Evolutionary conservation across 1,140 invertebrate genomes (phyloP).

Genomic region (Drosophila kikkawai): DNA sequence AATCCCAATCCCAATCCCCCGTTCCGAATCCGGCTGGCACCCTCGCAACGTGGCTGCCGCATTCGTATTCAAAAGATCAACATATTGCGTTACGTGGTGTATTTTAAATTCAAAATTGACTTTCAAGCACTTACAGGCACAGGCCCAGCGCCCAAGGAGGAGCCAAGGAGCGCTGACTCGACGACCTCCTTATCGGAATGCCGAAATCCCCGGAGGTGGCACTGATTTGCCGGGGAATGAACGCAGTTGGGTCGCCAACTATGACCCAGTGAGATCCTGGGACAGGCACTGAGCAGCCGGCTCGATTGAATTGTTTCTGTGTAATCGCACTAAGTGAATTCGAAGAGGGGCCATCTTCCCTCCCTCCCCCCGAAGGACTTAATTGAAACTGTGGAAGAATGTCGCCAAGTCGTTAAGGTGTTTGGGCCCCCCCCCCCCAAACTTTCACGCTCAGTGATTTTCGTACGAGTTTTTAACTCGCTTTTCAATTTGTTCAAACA

Average conservation of each 20-base stretch:
- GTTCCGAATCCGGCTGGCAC: neutral
- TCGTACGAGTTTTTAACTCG: neutral
- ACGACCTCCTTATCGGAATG: conserved; percentile 53
- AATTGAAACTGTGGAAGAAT: conserved; percentile 21
- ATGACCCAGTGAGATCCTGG: conserved; percentile 42
- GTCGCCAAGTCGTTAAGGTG: conserved; percentile 32
- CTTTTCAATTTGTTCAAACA: conserved; percentile 6
- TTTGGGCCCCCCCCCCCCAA: neutral
- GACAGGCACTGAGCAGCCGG: conserved; percentile 21
- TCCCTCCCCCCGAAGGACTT: neutral
- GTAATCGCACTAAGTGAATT: conserved; percentile 45
- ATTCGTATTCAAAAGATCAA: conserved; percentile 84
- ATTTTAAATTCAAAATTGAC: conserved; percentile 84
- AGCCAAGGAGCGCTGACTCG: conserved; percentile 38
- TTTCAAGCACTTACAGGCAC: conserved; percentile 76
- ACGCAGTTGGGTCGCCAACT: conserved; percentile 22
- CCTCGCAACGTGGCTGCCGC: conserved; percentile 59
- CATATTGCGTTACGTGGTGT: conserved; percentile 83
- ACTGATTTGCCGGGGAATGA: conserved; percentile 41
- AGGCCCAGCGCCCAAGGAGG: neutral
- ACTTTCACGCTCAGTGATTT: neutral
- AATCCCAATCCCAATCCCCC: neutral
- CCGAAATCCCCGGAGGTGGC: conserved; percentile 41
- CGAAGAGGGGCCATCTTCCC: neutral
- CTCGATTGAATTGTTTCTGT: conserved; percentile 40